Conservation (phyloP, 2,888 invertebrate species). For the Philereme vetulata region DNA sequence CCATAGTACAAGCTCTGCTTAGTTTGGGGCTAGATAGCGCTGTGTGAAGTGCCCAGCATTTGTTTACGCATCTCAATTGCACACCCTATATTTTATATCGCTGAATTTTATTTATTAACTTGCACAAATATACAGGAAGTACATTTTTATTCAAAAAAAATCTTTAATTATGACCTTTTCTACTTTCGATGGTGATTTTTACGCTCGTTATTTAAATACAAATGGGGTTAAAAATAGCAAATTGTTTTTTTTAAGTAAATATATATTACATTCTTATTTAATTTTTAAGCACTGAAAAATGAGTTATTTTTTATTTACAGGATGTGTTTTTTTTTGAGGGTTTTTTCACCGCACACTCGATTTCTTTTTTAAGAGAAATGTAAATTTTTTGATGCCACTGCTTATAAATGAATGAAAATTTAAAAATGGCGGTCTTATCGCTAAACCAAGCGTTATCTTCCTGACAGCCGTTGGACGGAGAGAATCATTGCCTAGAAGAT, state of each 20-base stretch:
- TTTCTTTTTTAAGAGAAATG: neutral
- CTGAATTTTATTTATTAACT: neutral
- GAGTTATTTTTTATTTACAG: conserved; percentile 12
- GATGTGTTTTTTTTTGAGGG: conserved; percentile 5
- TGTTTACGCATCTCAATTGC: neutral
- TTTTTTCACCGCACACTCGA: neutral
- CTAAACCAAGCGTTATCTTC: too few species aligned
- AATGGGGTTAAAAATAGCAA: neutral
- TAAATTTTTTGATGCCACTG: neutral
- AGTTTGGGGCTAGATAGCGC: too few species aligned
- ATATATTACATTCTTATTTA: conserved; percentile 24
- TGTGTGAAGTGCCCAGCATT: neutral
- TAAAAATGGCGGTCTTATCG: too few species aligned
- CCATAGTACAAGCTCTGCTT: too few species aligned
- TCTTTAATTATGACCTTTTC: neutral
- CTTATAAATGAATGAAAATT: neutral
- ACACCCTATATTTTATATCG: too few species aligned
- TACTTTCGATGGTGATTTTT: neutral
- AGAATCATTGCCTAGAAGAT: neutral
- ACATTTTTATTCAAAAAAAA: neutral
- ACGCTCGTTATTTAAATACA: too few species aligned
- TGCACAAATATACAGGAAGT: neutral
- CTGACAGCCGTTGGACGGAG: too few species aligned
- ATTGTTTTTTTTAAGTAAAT: conserved; percentile 14
- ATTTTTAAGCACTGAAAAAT: conserved; percentile 12